phyloP scores from a whole-genome alignment of 2,797 vertebrate genomes.

The Chaetodon trifasciatus region DNA sequence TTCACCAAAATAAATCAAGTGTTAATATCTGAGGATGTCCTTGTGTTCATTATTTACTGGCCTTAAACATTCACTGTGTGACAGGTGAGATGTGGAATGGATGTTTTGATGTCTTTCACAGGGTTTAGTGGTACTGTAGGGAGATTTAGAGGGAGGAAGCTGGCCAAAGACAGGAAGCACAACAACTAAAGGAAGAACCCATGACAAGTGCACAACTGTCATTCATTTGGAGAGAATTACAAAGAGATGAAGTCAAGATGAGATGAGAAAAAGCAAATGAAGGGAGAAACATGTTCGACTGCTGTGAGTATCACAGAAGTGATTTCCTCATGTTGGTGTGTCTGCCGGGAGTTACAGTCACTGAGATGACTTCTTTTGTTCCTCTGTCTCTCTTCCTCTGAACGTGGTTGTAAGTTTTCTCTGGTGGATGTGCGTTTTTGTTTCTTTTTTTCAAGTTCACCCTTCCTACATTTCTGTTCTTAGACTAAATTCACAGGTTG shows the following conservation, averaged over 20 bases:
- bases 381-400: background rate
- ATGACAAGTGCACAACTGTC: background rate
- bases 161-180: conserved; percentile 41
- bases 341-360: conserved; percentile 58
- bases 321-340: conserved; percentile 27
- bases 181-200: conserved; percentile 53
- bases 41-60: background rate
- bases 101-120: background rate
- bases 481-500: too few species aligned
- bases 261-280: background rate
- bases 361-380: background rate
- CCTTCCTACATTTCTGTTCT: background rate
- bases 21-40: background rate
- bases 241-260: background rate
- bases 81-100: background rate
- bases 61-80: background rate
- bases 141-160: conserved; percentile 16
- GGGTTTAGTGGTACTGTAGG: background rate
- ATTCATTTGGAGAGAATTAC: background rate
- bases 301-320: conserved; percentile 2
- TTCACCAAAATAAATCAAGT: conserved; percentile 41
- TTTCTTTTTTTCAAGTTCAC: background rate
- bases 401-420: conserved; percentile 6
- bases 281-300: background rate
- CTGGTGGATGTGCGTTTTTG: background rate